A percentile compares a stretch with the other conserved stretches of the same genome.
phyloP scores from a whole-genome alignment of 2,888 invertebrate genomes.

The Omphaloscelis lunosa region DNA sequence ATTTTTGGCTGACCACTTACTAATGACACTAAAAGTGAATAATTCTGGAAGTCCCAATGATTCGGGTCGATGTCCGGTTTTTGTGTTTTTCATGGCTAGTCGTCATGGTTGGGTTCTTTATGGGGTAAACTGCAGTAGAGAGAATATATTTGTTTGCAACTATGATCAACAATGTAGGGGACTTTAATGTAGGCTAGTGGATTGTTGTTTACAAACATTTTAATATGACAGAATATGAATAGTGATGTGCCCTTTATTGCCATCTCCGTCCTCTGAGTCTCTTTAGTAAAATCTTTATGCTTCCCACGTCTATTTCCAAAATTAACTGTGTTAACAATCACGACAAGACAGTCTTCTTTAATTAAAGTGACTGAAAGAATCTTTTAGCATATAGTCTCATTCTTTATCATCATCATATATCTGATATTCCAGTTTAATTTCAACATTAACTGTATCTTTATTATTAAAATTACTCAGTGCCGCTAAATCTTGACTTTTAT shows the following conservation, averaged over 20 bases:
- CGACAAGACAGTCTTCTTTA: not conserved
- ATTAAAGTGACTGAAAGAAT: not conserved
- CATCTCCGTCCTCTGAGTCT: not conserved
- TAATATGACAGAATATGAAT: not conserved
- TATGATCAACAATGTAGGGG: slow-evolving; percentile 32
- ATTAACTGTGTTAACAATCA: not conserved
- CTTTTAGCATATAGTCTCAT: not conserved
- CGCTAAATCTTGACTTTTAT: slow-evolving; percentile 45
- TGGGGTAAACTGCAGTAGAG: slow-evolving; percentile 44
- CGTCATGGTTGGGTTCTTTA: slow-evolving; percentile 49
- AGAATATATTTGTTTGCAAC: slow-evolving; percentile 42
- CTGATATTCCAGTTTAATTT: not conserved
- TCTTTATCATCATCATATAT: not conserved
- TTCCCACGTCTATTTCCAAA: not conserved
- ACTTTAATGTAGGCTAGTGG: slow-evolving; percentile 8
- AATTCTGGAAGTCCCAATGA: slow-evolving; percentile 52
- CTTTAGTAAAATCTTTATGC: not conserved
- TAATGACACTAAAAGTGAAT: slow-evolving; percentile 62
- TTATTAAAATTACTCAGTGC: not conserved
- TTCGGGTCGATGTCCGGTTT: slow-evolving; percentile 52
- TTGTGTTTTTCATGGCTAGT: slow-evolving; percentile 53
- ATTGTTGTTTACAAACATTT: slow-evolving; percentile 39
- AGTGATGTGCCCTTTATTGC: not conserved
- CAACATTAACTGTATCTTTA: not conserved
- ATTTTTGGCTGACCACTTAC: slow-evolving; percentile 56